Percentiles rank a stretch among this genome's conserved stretches.
These are phyloP conservation scores for Acanthurus lineatus DNA, from an alignment of 2,797 vertebrate genomes.

Conservation along the genomic window DNA sequence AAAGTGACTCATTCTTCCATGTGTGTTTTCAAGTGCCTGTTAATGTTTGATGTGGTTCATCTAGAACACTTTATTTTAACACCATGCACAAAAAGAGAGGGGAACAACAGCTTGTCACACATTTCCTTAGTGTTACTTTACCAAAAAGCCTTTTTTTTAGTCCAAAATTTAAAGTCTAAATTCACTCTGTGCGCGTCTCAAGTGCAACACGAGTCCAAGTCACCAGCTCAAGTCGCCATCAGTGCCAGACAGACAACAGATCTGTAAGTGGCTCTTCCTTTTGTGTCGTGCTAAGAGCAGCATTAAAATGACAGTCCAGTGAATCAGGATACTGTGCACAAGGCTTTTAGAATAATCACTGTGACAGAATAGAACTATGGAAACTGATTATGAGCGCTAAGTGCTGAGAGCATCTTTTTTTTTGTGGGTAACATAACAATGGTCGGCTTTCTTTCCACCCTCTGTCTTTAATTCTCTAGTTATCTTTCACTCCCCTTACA, in stretches of 20 bases:
- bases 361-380: conserved; percentile 30
- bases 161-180: no score
- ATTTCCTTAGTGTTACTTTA: no score
- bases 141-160: no score
- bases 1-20: no score
- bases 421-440: conserved; percentile 23
- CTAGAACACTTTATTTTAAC: no score
- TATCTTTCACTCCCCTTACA: neutral
- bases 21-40: no score
- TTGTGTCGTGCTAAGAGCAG: conserved; percentile 9
- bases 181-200: no score
- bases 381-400: conserved; percentile 24
- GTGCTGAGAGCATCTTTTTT: conserved; percentile 27
- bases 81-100: no score
- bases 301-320: conserved; percentile 11
- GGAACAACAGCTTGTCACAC: no score
- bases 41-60: no score
- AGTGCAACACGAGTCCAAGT: no score
- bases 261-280: conserved; percentile 5
- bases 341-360: conserved; percentile 37
- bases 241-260: neutral
- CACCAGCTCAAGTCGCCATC: no score
- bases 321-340: conserved; percentile 2
- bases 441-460: neutral
- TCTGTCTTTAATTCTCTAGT: neutral